phyloP scores from a whole-genome alignment of 64 coral and sea anemone species.

The Pachyseris speciosa region DNA sequence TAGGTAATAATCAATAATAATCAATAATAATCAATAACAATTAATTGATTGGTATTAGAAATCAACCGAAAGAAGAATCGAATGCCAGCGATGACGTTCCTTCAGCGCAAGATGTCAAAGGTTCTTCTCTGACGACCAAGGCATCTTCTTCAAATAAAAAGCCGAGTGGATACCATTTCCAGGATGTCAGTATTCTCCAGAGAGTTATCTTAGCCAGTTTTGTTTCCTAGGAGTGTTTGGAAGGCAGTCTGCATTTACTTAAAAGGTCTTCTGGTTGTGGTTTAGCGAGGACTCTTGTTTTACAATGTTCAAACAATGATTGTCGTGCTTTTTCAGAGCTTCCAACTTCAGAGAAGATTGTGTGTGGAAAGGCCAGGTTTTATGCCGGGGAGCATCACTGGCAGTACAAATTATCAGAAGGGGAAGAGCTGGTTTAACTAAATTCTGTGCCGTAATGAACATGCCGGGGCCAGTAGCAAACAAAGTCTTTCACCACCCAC shows the following conservation, averaged over 20 bases:
- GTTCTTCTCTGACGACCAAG: not conserved
- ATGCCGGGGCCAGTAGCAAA: constrained; percentile 1
- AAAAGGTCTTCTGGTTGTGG: no score
- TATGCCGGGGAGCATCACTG: not conserved
- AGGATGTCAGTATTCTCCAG: no score
- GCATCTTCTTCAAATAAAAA: no score
- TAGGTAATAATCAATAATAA: no score
- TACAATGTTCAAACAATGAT: not conserved
- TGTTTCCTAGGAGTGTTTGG: no score
- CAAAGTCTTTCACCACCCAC: not conserved
- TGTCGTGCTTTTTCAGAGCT: not conserved
- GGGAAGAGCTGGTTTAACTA: not conserved
- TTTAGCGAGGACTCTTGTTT: no score
- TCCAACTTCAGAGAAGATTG: no score
- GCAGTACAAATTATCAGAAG: not conserved
- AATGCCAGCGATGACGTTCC: not conserved
- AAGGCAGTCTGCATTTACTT: no score
- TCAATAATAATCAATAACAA: no score
- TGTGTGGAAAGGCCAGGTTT: not conserved
- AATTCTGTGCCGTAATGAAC: constrained; percentile 62
- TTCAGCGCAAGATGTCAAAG: not conserved
- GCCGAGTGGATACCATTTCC: no score
- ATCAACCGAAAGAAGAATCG: no score
- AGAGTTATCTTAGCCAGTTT: not conserved
- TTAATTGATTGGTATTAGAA: no score